Evolutionary conservation across 2,888 invertebrate genomes (phyloP), one percentile per base, ranked within the genome.

Genomic region (Hydriomena furcata): DNA sequence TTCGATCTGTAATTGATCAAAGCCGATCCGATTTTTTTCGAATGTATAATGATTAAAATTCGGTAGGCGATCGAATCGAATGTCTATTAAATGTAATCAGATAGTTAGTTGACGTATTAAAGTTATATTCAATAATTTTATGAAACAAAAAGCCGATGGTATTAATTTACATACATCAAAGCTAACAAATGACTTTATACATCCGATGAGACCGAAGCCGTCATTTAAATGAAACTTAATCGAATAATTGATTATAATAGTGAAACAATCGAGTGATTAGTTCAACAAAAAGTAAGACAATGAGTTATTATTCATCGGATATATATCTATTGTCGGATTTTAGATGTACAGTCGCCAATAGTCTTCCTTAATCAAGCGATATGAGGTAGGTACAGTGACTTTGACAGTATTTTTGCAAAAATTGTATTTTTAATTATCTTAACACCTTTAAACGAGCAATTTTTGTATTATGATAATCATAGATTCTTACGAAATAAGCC

Each of bases 181-280:
- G 63, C 63, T 82, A 83, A 87, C 79, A 75, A 84, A 84, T 80
- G 79, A 79, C 74, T 65, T 70, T 63, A 71, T 76, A 71, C 76
- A 82, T 82, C 77, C 57, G 79, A 84, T 79, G 78, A 65, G 79
- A 82, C 67, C 65, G 71, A 68, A 71, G 70, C 79, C 76, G 84
- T 78, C 83, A 74, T 82, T 82, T 83, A 83, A 84, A 79, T 75
- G 82, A 81, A 84, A 87, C 76, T 76, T 84, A 88, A 89, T 84
- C 83, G 85, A 87, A 80, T 89, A 89, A 90, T 89, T 90, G 89
- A 89, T 90, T 90, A 85, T 80, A 82, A 77, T 78, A 84, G 74
- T 76, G 76, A 82, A 89, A 89, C 89, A 90, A 90, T 89, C 84
- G 86, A 89, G 85, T 88, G 88, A 89, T 89, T 90, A 90, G 87